Conservation (phyloP, 2,113 vertebrate genomes). For the Engystomops pustulosus region DNA sequence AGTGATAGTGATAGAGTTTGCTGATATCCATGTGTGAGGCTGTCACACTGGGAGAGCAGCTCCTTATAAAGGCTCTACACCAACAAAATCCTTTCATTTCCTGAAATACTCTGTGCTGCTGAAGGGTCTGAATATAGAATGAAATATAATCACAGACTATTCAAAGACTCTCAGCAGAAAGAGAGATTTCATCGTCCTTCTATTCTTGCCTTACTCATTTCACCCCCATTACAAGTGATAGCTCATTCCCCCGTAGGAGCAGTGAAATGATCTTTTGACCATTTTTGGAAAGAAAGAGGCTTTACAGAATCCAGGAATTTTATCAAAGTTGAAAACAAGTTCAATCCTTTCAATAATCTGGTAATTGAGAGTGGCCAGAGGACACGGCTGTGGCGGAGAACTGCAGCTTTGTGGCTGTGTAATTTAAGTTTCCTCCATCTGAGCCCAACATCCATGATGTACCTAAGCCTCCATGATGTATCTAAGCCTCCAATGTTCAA, state of each 20-base stretch:
- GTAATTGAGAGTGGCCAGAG: not conserved
- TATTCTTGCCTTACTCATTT: not conserved
- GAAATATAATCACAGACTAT: not conserved
- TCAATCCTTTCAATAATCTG: not conserved
- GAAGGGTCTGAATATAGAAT: not conserved
- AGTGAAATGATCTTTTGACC: not conserved
- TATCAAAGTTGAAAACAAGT: conserved; percentile 31
- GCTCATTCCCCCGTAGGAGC: not conserved
- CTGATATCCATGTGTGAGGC: too few species aligned
- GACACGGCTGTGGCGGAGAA: not conserved
- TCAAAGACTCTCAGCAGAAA: not conserved
- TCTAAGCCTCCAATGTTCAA: too few species aligned
- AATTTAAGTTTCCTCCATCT: not conserved
- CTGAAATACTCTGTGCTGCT: not conserved
- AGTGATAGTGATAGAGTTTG: too few species aligned
- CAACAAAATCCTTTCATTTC: too few species aligned
- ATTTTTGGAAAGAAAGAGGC: not conserved
- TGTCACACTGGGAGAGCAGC: too few species aligned
- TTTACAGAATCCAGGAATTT: conserved; percentile 3
- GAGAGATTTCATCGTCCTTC: not conserved
- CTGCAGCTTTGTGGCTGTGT: not conserved
- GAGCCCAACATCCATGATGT: not conserved
- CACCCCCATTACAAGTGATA: not conserved
- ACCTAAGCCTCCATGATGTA: too few species aligned
- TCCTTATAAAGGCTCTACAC: too few species aligned